phyloP scores from a whole-genome alignment of 2,797 vertebrate species.

The Paramormyrops hopkinsi region DNA sequence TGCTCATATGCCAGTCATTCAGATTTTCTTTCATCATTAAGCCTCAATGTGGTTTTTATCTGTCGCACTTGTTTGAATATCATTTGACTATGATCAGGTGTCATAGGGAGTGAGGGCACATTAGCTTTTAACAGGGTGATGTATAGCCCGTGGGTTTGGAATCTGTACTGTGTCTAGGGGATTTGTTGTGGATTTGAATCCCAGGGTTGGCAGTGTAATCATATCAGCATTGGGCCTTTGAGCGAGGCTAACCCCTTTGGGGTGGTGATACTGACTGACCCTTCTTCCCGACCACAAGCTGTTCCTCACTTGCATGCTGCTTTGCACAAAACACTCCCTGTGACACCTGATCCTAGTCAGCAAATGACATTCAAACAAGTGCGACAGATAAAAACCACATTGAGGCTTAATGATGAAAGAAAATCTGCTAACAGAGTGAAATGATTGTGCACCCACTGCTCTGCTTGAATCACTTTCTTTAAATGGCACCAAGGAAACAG shows the following conservation, averaged over 20 bases:
- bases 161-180: not conserved
- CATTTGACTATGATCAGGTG: not conserved
- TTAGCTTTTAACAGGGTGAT: not conserved
- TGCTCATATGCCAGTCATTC: not conserved
- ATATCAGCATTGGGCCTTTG: not conserved
- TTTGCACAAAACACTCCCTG: not conserved
- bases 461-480: not conserved
- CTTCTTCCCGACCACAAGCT: not conserved
- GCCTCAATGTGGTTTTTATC: not conserved
- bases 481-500: not conserved
- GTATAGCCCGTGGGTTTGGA: not conserved
- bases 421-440: not conserved
- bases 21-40: not conserved
- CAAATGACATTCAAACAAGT: not conserved
- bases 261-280: not conserved
- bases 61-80: not conserved
- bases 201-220: not conserved
- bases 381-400: not conserved
- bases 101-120: not conserved
- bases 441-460: not conserved
- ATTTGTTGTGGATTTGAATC: not conserved
- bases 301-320: not conserved
- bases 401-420: not conserved
- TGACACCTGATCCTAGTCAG: not conserved
- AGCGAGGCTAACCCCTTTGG: not conserved